Base-by-base conservation (phyloP, 2,888 invertebrate genomes). In the Dasypolia templi region DNA sequence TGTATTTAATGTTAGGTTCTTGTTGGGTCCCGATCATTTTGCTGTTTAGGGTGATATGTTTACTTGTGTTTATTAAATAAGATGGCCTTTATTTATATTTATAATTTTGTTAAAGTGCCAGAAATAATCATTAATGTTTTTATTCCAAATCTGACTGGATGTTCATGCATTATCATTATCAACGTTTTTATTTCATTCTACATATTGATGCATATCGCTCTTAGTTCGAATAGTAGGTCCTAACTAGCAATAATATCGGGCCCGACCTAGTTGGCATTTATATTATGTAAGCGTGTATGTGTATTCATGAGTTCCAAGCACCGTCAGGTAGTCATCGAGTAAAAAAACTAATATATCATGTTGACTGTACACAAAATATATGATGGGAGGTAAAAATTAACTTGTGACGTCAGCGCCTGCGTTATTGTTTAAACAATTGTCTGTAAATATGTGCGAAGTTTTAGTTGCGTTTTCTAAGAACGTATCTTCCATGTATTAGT, bases 261-360 rank as follows among this genome's bases (percentile, higher is more conserved):
- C 85, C 82, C 80, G 80, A 83, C 77, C 63, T 90, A 89, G 90
- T 86, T 88, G 89, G 92, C 92, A 92, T 92, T 92, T 92, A 92
- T 90, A 87, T 89, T 80, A 85, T 85, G 86, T 87, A 86, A 86
- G 87, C 68, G 71, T 88, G 78, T 90, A 85, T 89, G 84, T 87
- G 81, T 83, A 82, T 82, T 81, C 61, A 71, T 63, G 77, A 77
- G 74, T 82, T 80, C 69, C 32, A 76, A 32, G 44, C 81, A 80
- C 82, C 84, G 76, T 66, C 32, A 64, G 81, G 78, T 79, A 84
- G 83, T 80, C 22, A 72, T 81, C 75, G 88, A 89, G 86, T 77
- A 86, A 72, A 79, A 53, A 65, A 80, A 32, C 29, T 73, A 77
- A 79, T 77, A 66, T 81, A 80, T 83, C 75, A 83, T 81, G 86